These are phyloP conservation scores for Oxyruncus cristatus DNA, from an alignment of 2,113 vertebrate species.

Conservation along the genomic window DNA sequence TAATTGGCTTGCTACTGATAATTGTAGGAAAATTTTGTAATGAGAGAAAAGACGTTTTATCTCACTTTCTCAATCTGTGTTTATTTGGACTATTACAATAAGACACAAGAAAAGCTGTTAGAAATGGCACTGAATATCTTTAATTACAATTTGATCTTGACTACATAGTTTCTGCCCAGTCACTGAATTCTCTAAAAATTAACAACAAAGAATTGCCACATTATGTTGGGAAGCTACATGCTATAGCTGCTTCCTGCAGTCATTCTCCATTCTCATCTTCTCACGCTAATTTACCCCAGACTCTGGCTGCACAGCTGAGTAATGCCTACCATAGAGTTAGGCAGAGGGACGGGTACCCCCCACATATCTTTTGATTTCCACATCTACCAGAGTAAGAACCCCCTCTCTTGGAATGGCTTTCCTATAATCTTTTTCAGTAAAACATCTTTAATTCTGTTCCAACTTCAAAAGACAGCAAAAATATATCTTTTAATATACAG, in stretches of 20 bases:
- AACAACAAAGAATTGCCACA: background rate
- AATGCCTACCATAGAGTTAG: background rate
- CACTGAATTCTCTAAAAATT: background rate
- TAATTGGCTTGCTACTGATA: background rate
- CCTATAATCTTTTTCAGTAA: background rate
- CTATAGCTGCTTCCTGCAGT: background rate
- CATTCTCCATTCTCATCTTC: background rate
- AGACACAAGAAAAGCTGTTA: background rate
- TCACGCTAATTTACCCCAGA: background rate
- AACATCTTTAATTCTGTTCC: background rate
- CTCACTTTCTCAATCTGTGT: background rate
- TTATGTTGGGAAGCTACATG: background rate
- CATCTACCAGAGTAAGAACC: background rate
- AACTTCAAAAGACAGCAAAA: slow-evolving; percentile 3
- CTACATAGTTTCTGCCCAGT: background rate
- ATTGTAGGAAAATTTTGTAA: background rate
- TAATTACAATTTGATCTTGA: background rate
- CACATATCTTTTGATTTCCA: background rate
- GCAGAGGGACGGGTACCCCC: background rate
- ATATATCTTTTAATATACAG: background rate
- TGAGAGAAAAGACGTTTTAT: background rate
- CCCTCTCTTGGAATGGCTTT: background rate
- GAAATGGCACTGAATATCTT: background rate
- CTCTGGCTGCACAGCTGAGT: background rate
- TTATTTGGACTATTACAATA: background rate